Conservation (phyloP, 2,888 invertebrate genomes). For the Phania funesta region DNA sequence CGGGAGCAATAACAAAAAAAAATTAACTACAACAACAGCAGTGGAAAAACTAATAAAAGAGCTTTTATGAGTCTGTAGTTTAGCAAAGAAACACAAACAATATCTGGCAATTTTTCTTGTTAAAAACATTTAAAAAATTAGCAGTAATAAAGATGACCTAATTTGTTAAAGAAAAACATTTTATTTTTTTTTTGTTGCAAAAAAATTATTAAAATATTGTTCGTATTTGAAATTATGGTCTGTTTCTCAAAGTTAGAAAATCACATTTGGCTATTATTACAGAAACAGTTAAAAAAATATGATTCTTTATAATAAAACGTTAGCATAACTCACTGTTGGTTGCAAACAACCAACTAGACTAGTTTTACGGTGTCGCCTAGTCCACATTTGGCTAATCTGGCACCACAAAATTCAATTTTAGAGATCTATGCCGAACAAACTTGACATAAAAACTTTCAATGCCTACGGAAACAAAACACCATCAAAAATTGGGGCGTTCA, state of each 20-base stretch:
- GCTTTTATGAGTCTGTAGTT: constrained; percentile 28
- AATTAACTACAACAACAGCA: constrained; percentile 31
- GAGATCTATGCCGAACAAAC: too few species aligned
- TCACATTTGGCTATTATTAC: background rate
- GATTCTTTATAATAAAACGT: too few species aligned
- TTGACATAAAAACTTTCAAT: too few species aligned
- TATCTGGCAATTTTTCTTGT: constrained; percentile 26
- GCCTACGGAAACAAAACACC: too few species aligned
- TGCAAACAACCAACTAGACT: too few species aligned
- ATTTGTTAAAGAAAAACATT: constrained; percentile 39
- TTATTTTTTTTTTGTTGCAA: background rate
- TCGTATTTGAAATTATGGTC: constrained; percentile 35
- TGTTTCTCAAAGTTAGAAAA: constrained; percentile 24
- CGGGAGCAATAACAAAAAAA: constrained; percentile 26
- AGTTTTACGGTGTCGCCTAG: too few species aligned
- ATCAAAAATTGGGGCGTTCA: too few species aligned
- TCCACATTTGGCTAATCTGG: too few species aligned
- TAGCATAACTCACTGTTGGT: too few species aligned
- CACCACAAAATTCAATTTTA: too few species aligned
- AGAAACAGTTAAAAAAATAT: too few species aligned
- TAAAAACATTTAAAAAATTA: constrained; percentile 47
- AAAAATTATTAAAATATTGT: constrained; percentile 27
- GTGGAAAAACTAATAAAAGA: constrained; percentile 50
- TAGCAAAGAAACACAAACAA: constrained; percentile 27
- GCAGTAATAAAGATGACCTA: constrained; percentile 64